These are phyloP conservation scores for Bettongia penicillata DNA, from an alignment of 2,113 vertebrate species.

Conservation along the genomic window DNA sequence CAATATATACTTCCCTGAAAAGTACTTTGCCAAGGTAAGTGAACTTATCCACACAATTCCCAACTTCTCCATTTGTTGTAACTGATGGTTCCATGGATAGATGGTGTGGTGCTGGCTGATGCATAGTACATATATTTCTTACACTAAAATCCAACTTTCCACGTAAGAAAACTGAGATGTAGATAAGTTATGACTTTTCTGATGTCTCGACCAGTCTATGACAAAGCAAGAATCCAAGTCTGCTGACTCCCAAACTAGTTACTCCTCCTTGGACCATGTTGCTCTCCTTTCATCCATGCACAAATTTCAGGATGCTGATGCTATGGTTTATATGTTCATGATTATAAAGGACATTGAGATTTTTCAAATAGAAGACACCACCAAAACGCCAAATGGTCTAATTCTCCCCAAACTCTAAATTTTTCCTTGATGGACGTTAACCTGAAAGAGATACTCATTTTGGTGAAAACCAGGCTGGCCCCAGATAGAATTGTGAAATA, in stretches of 20 bases:
- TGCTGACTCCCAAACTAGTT: background rate
- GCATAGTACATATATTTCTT: background rate
- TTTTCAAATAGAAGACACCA: background rate
- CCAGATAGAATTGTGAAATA: background rate
- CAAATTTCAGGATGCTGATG: background rate
- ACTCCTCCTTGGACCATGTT: background rate
- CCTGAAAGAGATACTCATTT: background rate
- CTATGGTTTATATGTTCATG: background rate
- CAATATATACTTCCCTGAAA: too few species aligned
- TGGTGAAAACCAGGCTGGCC: background rate
- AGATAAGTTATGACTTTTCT: conserved; percentile 15
- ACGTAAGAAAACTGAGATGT: conserved; percentile 15
- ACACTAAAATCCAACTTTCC: conserved; percentile 1
- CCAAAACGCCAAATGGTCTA: background rate
- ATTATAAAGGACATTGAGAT: background rate
- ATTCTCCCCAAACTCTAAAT: background rate
- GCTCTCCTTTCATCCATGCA: background rate
- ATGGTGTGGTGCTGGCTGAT: too few species aligned
- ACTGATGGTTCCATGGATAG: too few species aligned
- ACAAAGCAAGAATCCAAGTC: background rate
- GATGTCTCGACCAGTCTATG: background rate
- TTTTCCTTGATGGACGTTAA: background rate
- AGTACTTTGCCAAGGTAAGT: too few species aligned
- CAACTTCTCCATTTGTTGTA: too few species aligned
- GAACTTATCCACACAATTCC: too few species aligned